These are phyloP conservation scores for Stenoptilia bipunctidactyla DNA, from an alignment of 2,888 invertebrate genomes.

Conservation along the genomic window DNA sequence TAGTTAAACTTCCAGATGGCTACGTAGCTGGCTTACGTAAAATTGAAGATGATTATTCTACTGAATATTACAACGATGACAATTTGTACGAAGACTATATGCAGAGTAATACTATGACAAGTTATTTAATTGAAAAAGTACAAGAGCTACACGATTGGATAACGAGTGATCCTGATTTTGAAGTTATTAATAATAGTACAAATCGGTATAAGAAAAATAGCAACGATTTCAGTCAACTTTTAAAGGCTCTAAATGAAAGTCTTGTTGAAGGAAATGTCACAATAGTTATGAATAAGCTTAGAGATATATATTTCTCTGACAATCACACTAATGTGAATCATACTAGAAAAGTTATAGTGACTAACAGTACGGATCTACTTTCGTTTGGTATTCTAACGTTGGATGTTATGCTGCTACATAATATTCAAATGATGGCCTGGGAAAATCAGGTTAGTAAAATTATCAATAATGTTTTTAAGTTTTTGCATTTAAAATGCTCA, in stretches of 20 bases:
- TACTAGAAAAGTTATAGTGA: conserved; percentile 39
- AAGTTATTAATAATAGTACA: conserved; percentile 21
- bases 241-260: conserved; percentile 65
- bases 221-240: conserved; percentile 40
- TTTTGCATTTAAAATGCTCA: too few species aligned
- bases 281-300: conserved; percentile 59
- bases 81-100: conserved; percentile 58
- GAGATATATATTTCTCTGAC: conserved; percentile 61
- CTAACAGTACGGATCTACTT: conserved; percentile 57
- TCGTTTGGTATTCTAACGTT: conserved; percentile 70
- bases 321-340: conserved; percentile 34
- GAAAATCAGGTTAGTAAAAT: conserved; percentile 49
- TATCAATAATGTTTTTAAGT: background rate
- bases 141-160: conserved; percentile 68
- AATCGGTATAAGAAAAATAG: conserved; percentile 20
- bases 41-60: conserved; percentile 34
- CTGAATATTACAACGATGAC: conserved; percentile 53
- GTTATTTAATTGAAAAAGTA: conserved; percentile 61
- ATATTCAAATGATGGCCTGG: conserved; percentile 70
- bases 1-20: conserved; percentile 32
- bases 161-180: conserved; percentile 43
- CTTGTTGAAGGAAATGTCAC: conserved; percentile 58
- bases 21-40: conserved; percentile 30
- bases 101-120: conserved; percentile 56
- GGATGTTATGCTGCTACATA: conserved; percentile 69